Conservation (phyloP, 1,140 invertebrate genomes). For the Cardiocondyla obscurior region DNA sequence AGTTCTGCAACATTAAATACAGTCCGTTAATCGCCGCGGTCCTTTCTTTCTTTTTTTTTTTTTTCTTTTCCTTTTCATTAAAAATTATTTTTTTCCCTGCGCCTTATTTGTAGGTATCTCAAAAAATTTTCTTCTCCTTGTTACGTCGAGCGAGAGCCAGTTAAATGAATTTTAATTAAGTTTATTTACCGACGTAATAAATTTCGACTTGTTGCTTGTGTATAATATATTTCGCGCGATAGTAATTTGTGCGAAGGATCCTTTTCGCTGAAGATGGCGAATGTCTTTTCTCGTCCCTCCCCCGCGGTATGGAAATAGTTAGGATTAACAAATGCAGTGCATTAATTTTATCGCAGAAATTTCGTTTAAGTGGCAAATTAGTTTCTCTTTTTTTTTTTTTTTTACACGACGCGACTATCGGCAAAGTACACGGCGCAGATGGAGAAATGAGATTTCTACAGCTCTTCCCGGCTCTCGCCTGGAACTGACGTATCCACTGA, state of each 20-base stretch:
- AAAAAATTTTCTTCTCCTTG: background rate
- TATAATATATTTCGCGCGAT: background rate
- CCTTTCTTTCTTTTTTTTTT: too few relatives aligned
- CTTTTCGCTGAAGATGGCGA: background rate
- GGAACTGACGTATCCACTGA: constrained; percentile 9
- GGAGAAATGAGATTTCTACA: constrained; percentile 40
- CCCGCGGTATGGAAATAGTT: background rate
- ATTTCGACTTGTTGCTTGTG: background rate
- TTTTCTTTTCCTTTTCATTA: too few relatives aligned
- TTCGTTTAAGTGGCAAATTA: constrained; percentile 22
- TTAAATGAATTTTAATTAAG: background rate
- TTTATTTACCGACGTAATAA: background rate
- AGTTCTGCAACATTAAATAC: background rate
- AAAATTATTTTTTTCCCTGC: background rate
- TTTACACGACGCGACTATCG: background rate
- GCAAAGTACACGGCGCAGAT: background rate
- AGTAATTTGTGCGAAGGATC: background rate
- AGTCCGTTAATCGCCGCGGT: background rate
- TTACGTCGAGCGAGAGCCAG: background rate
- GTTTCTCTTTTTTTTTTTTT: constrained; percentile 29
- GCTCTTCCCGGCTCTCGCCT: background rate
- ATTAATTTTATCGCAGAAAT: constrained; percentile 18
- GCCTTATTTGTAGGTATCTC: background rate
- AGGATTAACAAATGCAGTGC: background rate
- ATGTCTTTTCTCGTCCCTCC: background rate